Evolutionary conservation across 1,140 invertebrate genomes (phyloP), one percentile per base, ranked within the genome.

Genomic region (Dendroctonus valens): DNA sequence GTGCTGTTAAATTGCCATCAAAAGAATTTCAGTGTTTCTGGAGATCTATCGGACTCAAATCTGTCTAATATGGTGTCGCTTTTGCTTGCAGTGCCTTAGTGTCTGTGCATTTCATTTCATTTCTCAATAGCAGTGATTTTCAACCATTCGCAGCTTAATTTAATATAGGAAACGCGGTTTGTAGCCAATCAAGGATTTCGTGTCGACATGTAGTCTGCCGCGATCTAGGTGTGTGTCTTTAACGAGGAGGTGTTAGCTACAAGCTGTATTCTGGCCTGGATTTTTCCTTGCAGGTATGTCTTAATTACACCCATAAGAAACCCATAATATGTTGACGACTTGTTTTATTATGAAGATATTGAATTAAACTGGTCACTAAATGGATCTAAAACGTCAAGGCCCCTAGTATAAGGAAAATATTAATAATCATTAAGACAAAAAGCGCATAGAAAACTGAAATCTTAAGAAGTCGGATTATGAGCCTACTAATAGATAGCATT

Each of bases 201-300:
- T 38, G 60, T 63, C 50, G 60, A 63, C 60, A 63, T 63, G 60
- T 63, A 63, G 60, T 63, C 60, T 63, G 51, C 60, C 41, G 51
- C 37, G 60, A 38, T 37, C 49, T 44, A 54, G 40, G n/a, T 38
- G 60, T 53, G 37, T 41, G 39, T 52, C 41, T 59, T 58, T 41
- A 12, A n/a, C 11, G 39, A 15, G 40, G 42, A 57, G 40, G 54
- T 57, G 40, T 57, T 57, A 11, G 54, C 54, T n/a, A 41, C 39
- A 12, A 57, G 40, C 54, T 7, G 39, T 57, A 14, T 57, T 57
- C 54, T 57, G 54, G 39, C 54, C 54, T 57, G 54, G 39, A 57
- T 57, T 41, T 57, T 57, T 11, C 8, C 7, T 12, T 42, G 26
- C 7, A 57, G 54, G 54, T 57, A 57, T 26, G 37, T 54, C n/a